Percentiles rank a stretch among this genome's conserved stretches.
Evolutionary conservation across 2,888 invertebrate species (phyloP).

Genomic region (Ypsolopha scabrella): DNA sequence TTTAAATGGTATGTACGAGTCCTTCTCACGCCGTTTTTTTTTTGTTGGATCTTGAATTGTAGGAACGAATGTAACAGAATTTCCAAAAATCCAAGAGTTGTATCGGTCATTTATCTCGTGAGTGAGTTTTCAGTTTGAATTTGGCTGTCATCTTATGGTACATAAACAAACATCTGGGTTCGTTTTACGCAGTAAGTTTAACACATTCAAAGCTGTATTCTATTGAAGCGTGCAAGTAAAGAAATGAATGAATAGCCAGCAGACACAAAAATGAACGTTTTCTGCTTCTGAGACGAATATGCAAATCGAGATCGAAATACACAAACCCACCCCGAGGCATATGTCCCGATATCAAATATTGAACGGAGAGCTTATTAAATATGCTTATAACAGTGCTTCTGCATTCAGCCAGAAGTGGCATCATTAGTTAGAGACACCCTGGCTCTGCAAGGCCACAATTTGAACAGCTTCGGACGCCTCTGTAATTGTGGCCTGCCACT

Average conservation of each 20-base stretch:
- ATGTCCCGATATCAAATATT: conserved; percentile 48
- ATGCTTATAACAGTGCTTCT: conserved; percentile 40
- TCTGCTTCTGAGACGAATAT: not conserved
- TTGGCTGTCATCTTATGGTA: too few species aligned
- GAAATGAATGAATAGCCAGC: not conserved
- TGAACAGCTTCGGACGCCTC: conserved; percentile 39
- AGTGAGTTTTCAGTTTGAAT: too few species aligned
- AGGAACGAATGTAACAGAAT: too few species aligned
- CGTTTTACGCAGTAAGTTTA: too few species aligned
- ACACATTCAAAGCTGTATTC: too few species aligned
- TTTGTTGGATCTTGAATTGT: too few species aligned
- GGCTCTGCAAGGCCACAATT: conserved; percentile 50
- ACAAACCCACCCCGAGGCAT: conserved; percentile 26
- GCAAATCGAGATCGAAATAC: not conserved
- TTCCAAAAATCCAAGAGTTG: too few species aligned
- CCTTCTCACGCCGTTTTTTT: too few species aligned
- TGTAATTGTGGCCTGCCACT: conserved; percentile 62
- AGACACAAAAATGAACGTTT: not conserved
- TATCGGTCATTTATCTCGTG: too few species aligned
- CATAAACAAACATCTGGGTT: too few species aligned
- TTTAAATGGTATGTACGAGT: too few species aligned
- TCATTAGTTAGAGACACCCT: conserved; percentile 62
- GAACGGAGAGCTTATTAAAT: conserved; percentile 45
- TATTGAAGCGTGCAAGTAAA: not conserved
- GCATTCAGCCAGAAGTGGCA: conserved; percentile 39